Evolutionary conservation across 1,140 invertebrate species (phyloP).

Genomic region (Drosophila ercepeae): DNA sequence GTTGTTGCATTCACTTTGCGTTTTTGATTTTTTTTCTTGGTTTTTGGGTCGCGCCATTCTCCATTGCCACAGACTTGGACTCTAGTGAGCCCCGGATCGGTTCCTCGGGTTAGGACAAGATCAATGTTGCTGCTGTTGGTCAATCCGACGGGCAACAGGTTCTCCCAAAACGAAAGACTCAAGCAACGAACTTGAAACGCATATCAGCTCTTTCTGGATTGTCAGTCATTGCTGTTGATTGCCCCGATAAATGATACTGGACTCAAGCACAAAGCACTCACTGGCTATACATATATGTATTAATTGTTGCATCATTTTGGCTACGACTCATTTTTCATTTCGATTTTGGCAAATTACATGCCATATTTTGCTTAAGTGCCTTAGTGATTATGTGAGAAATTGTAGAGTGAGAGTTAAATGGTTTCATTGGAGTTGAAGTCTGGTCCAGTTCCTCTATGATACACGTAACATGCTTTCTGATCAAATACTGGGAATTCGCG

Average conservation of each 20-base stretch:
- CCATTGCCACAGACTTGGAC: conserved; percentile 47
- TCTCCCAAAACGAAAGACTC: conserved; percentile 73
- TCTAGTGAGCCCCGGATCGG: conserved; percentile 7
- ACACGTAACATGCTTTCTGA: background rate
- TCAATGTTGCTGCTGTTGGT: conserved; percentile 67
- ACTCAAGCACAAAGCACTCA: conserved; percentile 15
- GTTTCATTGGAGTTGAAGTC: background rate
- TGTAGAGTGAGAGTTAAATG: conserved; percentile 1
- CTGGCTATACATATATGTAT: background rate
- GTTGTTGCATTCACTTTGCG: conserved; percentile 72
- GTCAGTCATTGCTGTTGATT: conserved; percentile 62
- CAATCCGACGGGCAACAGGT: conserved; percentile 60
- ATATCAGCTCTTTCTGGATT: conserved; percentile 24
- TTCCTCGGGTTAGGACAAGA: conserved; percentile 66
- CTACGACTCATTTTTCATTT: conserved; percentile 16
- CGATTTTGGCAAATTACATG: conserved; percentile 23
- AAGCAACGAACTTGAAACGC: conserved; percentile 73
- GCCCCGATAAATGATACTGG: conserved; percentile 22
- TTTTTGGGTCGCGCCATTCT: conserved; percentile 74
- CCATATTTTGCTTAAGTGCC: conserved; percentile 27
- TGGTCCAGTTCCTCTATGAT: background rate
- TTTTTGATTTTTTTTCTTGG: conserved; percentile 9
- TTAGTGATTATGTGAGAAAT: conserved; percentile 22
- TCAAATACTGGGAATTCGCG: background rate
- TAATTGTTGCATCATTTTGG: conserved; percentile 56